Evolutionary conservation across 2,888 invertebrate genomes (phyloP).

Genomic region (Catocala sponsa): DNA sequence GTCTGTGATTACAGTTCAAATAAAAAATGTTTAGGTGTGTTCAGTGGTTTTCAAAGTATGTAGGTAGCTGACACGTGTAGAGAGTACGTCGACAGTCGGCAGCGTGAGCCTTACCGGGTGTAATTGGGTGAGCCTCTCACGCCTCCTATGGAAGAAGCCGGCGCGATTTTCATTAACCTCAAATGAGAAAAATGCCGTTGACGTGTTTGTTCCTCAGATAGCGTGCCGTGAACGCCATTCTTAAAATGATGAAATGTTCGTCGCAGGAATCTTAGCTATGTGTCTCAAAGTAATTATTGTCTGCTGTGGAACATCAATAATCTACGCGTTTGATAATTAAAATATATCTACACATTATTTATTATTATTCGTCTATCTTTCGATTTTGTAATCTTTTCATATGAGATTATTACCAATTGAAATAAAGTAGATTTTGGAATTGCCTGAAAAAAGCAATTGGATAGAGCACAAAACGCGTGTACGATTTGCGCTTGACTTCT

Average conservation of each 20-base stretch:
- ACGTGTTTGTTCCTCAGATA: constrained; percentile 56
- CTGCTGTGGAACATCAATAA: neutral
- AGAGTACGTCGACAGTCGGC: constrained; percentile 29
- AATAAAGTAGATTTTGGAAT: neutral
- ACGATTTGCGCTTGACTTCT: constrained; percentile 23
- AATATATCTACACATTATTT: too few species aligned
- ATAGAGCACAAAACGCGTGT: constrained; percentile 28
- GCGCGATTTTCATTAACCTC: constrained; percentile 81
- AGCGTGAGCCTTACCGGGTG: constrained; percentile 60
- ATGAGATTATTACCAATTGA: too few species aligned
- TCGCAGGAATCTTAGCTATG: neutral
- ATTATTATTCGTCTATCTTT: too few species aligned
- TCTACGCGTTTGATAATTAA: too few species aligned
- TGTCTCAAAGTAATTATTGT: neutral
- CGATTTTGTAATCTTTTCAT: too few species aligned
- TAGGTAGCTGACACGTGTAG: constrained; percentile 29
- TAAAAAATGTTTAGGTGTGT: constrained; percentile 16
- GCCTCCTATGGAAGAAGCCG: constrained; percentile 62
- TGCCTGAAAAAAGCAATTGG: constrained; percentile 10
- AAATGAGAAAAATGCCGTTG: constrained; percentile 79
- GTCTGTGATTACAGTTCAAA: neutral
- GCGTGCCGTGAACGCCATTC: constrained; percentile 41
- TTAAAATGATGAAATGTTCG: constrained; percentile 35
- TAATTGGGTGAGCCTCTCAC: constrained; percentile 74
- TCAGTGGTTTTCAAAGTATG: constrained; percentile 28